Evolutionary conservation across 2,797 vertebrate genomes (phyloP).

Genomic region (Myotis findleyi): DNA sequence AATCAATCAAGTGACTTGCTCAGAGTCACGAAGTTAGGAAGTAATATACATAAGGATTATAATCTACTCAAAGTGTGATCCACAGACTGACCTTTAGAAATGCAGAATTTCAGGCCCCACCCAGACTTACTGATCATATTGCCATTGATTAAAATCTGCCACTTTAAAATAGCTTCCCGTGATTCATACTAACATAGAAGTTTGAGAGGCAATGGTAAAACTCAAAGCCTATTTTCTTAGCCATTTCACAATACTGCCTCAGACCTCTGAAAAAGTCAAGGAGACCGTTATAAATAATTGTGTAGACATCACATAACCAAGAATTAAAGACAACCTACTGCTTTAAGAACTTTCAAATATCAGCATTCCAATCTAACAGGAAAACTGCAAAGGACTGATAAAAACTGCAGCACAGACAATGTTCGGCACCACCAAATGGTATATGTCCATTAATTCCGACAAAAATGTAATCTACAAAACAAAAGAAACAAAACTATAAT

Average conservation of each 20-base stretch:
- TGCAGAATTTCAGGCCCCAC: not conserved
- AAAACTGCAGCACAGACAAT: not conserved
- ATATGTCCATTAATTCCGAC: not conserved
- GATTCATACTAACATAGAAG: not conserved
- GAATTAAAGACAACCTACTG: not conserved
- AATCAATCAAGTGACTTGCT: not conserved
- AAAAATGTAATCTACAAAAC: not conserved
- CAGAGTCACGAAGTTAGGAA: not conserved
- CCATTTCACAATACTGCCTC: not conserved
- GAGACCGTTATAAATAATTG: conserved; percentile 44
- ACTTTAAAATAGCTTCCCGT: not conserved
- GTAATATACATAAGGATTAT: not conserved
- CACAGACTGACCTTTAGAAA: not conserved
- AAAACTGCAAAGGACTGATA: conserved; percentile 24
- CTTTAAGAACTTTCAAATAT: conserved; percentile 33
- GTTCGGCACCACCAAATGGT: not conserved
- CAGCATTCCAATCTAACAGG: conserved; percentile 16
- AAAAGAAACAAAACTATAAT: not conserved
- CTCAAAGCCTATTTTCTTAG: not conserved
- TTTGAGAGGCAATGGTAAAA: not conserved
- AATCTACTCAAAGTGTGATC: not conserved
- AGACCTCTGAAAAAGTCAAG: conserved; percentile 13
- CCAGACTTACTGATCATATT: not conserved
- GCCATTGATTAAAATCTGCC: not conserved
- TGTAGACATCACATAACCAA: not conserved